Evolutionary conservation across 2,113 vertebrate genomes (phyloP).

Genomic region (Himantopus leucocephalus): DNA sequence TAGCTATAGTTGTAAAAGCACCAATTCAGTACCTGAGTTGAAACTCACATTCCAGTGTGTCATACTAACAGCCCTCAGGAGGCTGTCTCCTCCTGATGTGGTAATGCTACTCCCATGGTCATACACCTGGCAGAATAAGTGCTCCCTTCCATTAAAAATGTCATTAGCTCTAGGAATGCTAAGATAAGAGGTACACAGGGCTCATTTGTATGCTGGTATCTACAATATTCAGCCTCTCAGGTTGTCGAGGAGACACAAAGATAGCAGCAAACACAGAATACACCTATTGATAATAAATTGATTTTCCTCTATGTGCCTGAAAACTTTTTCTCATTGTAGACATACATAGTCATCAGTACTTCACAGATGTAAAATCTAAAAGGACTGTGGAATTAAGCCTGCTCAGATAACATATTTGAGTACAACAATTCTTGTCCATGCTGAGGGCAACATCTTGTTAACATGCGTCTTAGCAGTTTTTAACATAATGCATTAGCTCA

Average conservation of each 20-base stretch:
- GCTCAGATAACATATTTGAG: not conserved
- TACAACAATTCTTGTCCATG: not conserved
- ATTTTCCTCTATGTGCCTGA: not conserved
- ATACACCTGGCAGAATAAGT: not conserved
- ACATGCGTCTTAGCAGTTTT: not conserved
- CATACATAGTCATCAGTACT: not conserved
- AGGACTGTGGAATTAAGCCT: not conserved
- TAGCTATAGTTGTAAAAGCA: not conserved
- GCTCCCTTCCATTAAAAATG: not conserved
- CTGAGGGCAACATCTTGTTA: conserved; percentile 24
- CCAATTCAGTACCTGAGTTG: not conserved
- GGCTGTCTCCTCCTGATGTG: not conserved
- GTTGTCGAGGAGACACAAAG: not conserved
- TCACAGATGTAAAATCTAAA: not conserved
- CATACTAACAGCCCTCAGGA: not conserved
- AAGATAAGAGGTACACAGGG: not conserved
- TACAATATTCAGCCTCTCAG: not conserved
- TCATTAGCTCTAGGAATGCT: not conserved
- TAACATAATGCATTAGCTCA: not conserved
- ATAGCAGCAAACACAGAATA: not conserved
- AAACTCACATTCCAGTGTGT: not conserved
- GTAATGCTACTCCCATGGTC: not conserved
- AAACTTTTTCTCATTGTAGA: not conserved
- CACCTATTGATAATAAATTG: not conserved
- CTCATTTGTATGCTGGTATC: not conserved